Conservation (phyloP, 2,113 vertebrate genomes). For the Marmota monax region DNA sequence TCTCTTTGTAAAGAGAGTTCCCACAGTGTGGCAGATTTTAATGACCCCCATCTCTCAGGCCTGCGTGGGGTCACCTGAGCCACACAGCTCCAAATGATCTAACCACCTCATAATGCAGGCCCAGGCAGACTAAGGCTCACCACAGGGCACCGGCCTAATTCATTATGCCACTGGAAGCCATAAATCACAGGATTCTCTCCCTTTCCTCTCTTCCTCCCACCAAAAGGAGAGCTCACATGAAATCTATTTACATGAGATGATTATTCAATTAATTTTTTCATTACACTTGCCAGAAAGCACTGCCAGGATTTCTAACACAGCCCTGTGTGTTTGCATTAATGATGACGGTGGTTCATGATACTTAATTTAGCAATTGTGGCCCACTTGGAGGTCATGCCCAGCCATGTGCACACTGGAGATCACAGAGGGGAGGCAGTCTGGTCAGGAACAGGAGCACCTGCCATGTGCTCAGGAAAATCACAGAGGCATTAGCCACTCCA, state of each 20-base stretch:
- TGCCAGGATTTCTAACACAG: slow-evolving; percentile 81
- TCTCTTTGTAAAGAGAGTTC: slow-evolving; percentile 71
- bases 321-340: slow-evolving; percentile 83
- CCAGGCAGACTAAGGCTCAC: not conserved
- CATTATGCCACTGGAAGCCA: slow-evolving; percentile 80
- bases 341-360: slow-evolving; percentile 73
- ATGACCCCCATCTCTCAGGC: slow-evolving; percentile 33
- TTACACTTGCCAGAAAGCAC: slow-evolving; percentile 87
- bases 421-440: not conserved
- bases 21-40: slow-evolving; percentile 63
- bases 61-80: slow-evolving; percentile 37
- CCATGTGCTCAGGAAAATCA: not conserved
- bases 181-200: slow-evolving; percentile 83
- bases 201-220: slow-evolving; percentile 62
- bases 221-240: slow-evolving; percentile 82
- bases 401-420: not conserved
- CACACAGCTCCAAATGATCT: slow-evolving; percentile 49
- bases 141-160: slow-evolving; percentile 68
- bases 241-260: slow-evolving; percentile 88
- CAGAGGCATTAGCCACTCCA: not conserved
- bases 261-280: slow-evolving; percentile 90
- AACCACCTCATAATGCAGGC: slow-evolving; percentile 52
- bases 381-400: slow-evolving; percentile 59
- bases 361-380: slow-evolving; percentile 55
- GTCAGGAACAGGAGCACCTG: not conserved